Percentiles rank a stretch among this genome's conserved stretches.
These are phyloP conservation scores for Antrozous pallidus DNA, from an alignment of 2,797 vertebrate species.

Conservation along the genomic window DNA sequence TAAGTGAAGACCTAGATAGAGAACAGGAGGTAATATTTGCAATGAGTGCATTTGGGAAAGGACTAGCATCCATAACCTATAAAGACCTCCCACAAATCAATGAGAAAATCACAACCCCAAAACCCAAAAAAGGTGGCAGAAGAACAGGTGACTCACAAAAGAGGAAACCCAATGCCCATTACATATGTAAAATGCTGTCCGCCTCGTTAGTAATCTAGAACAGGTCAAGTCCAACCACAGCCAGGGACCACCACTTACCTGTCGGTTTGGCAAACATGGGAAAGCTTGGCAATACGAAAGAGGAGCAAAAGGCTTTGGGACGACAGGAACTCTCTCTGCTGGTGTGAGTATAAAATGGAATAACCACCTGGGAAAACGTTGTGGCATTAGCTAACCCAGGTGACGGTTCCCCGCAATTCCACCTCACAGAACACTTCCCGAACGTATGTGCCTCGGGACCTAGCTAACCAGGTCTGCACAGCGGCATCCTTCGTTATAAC, in stretches of 20 bases:
- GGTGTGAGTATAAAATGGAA: background rate
- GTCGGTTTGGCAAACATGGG: background rate
- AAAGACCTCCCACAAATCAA: slow-evolving; percentile 13
- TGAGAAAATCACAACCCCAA: background rate
- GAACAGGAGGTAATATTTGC: background rate
- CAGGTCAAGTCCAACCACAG: background rate
- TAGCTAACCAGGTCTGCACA: background rate
- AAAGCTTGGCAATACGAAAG: background rate
- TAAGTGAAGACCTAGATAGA: background rate
- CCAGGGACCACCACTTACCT: background rate
- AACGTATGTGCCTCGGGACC: background rate
- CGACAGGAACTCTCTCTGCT: background rate
- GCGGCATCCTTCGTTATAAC: background rate
- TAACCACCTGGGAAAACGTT: background rate
- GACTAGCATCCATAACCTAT: background rate
- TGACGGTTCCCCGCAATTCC: background rate
- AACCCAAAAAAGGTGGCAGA: slow-evolving; percentile 1
- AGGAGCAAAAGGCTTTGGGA: background rate
- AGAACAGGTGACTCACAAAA: background rate
- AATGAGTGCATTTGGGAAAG: slow-evolving; percentile 6
- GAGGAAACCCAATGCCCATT: background rate
- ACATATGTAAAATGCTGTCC: background rate
- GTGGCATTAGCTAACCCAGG: background rate
- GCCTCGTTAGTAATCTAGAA: background rate
- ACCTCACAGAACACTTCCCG: background rate